Base-by-base conservation (phyloP, 92 coral and sea anemone genomes). In the Galaxea fascicularis region DNA sequence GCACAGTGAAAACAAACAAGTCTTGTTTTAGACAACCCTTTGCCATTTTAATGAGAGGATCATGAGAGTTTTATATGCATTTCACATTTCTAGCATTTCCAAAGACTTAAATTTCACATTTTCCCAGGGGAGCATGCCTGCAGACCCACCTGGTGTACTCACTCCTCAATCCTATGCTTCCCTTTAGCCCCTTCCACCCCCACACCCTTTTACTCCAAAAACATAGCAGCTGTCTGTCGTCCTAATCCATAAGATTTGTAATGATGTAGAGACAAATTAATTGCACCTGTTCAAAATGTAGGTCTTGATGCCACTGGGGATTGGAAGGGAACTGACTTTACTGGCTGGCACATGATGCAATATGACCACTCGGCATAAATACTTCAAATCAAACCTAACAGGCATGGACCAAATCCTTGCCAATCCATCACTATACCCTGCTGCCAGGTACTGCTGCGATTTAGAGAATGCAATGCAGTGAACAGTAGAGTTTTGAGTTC, bases 401-500 rank as follows among this genome's bases (percentile, higher is more conserved):
- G 98, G 95, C 69, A 94, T 62, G 41, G 90, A 85, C 98, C 98
- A 94, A 12, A 94, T 86, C 54, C 95, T 76, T 25, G 85, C 95
- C 24, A 87, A 78, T 10, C 98, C 91, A 59, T 94, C 95, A 82
- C 92, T 94, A 35, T 94, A 94, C 0, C 95, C 98, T 20, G 98
- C 98, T n/a, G 95, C 98, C 25, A 94, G 46, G 63, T 89, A 94
- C 72, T 92, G 90, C 64, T 88, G 78, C 12, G 98, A 87, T 74
- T 86, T 94, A 17, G 95, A 92, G 83, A 94, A 94, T 17, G 98
- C 88, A 77, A 94, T 87, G 68, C 95, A 90, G 74, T 94, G 89
- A 26, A 94, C 90, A 20, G 76, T 89, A n/a, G 91, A 89, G 86
- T 93, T 94, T 74, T 87, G 92, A 65, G 76, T 73, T 76, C 89